phyloP scores from a whole-genome alignment of 2,113 vertebrate species.

The Vulpes lagopus region DNA sequence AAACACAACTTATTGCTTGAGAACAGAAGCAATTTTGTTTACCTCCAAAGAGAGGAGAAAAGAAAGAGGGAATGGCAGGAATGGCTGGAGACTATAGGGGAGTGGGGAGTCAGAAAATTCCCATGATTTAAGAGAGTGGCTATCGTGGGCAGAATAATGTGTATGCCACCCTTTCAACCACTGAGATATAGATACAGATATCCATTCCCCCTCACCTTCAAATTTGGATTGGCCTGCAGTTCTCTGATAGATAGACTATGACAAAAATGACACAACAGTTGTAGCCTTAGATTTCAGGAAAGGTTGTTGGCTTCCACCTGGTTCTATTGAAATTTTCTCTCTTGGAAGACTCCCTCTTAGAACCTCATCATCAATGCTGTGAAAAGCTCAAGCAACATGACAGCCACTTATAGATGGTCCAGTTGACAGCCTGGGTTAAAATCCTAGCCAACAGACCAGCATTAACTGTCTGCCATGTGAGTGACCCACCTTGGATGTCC shows the following conservation, averaged over 20 bases:
- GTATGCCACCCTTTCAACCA: neutral
- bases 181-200: neutral
- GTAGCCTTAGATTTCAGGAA: neutral
- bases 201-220: neutral
- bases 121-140: neutral
- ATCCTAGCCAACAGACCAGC: neutral
- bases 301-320: neutral
- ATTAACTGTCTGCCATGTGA: neutral
- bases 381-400: neutral
- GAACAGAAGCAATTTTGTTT: neutral
- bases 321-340: neutral
- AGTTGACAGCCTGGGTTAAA: neutral
- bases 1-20: neutral
- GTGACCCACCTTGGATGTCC: neutral
- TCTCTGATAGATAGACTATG: neutral
- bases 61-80: neutral
- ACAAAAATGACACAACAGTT: neutral
- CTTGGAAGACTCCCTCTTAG: neutral
- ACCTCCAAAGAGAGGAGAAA: neutral
- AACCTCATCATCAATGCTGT: neutral
- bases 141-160: neutral
- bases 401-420: neutral
- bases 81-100: neutral
- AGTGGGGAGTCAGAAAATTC: neutral
- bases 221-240: neutral